Evolutionary conservation across 2,888 invertebrate genomes (phyloP), one percentile per base, ranked within the genome.

Genomic region (Agelastica alni): DNA sequence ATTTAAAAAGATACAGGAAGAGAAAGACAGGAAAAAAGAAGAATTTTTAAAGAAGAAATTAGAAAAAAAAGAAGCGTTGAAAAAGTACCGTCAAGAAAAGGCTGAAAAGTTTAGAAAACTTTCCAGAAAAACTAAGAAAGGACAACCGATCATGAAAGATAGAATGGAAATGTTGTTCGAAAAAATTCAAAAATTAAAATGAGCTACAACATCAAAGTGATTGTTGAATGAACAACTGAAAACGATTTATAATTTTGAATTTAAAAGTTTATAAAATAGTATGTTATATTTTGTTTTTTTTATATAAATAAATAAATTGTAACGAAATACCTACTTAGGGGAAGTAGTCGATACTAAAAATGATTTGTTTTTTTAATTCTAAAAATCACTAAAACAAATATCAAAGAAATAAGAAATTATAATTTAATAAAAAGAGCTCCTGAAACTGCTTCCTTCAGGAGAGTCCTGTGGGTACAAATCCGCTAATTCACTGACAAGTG

Each of bases 141-240:
- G 93, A 0, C 93, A 94, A 70, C 93, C 93, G 0, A 78, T 92
- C 1, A 93, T 94, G 92, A 89, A 86, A 53, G 87, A 87, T 47
- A 81, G 92, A 63, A 80, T 93, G 70, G 86, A 93, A 75, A 73
- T 90, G 69, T 77, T 94, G 46, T 76, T 91, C 10, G 87, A 91
- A 68, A 86, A 89, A 75, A 89, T 93, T 63, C 84, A 89, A 73
- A 68, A 69, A 45, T 62, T 53, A n/a, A n/a, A n/a, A n/a, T n/a
- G n/a, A n/a, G n/a, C n/a, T n/a, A n/a, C n/a, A n/a, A n/a, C n/a
- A n/a, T n/a, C n/a, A n/a, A n/a, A n/a, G 34, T 47, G 10, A 32
- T 14, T 17, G 18, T 17, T 44, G 3, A 39, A 14, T 16, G n/a
- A 34, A 16, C 6, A 28, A 28, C 6, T 32, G 10, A 28, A 28